phyloP scores from a whole-genome alignment of 2,797 vertebrate species.

The Coracias cyanogaster region DNA sequence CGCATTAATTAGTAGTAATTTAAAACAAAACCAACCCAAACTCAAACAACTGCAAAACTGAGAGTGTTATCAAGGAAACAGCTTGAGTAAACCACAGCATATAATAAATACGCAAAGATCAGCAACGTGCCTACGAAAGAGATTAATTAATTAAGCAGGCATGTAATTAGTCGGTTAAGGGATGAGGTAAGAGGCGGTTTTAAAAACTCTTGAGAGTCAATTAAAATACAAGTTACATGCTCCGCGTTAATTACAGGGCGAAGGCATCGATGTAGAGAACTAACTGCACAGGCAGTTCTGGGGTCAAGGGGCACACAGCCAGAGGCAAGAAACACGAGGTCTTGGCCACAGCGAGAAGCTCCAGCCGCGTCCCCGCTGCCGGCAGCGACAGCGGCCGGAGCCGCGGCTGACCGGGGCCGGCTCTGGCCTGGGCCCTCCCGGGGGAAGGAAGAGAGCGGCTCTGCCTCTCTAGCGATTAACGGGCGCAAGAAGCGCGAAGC shows the following conservation, averaged over 20 bases:
- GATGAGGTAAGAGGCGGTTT: neutral
- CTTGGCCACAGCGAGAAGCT: fast-evolving
- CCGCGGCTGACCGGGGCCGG: neutral
- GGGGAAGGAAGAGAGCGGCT: fast-evolving
- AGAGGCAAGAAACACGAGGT: fast-evolving
- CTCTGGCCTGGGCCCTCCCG: neutral
- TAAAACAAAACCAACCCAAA: neutral
- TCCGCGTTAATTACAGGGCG: fast-evolving
- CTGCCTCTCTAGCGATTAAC: fast-evolving
- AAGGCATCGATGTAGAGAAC: fast-evolving
- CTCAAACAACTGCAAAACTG: neutral
- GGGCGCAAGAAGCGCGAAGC: neutral
- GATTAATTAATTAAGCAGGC: neutral
- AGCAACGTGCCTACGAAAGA: fast-evolving
- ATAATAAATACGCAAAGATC: neutral
- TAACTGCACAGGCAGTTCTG: fast-evolving
- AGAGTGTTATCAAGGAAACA: neutral
- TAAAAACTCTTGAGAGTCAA: neutral
- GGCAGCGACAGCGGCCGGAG: neutral
- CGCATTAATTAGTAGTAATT: neutral
- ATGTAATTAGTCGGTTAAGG: neutral
- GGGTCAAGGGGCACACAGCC: fast-evolving
- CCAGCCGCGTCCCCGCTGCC: fast-evolving
- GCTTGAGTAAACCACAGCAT: neutral
- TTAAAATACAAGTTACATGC: fast-evolving